Evolutionary conservation across 2,113 vertebrate species (phyloP).

Genomic region (Antechinus flavipes): DNA sequence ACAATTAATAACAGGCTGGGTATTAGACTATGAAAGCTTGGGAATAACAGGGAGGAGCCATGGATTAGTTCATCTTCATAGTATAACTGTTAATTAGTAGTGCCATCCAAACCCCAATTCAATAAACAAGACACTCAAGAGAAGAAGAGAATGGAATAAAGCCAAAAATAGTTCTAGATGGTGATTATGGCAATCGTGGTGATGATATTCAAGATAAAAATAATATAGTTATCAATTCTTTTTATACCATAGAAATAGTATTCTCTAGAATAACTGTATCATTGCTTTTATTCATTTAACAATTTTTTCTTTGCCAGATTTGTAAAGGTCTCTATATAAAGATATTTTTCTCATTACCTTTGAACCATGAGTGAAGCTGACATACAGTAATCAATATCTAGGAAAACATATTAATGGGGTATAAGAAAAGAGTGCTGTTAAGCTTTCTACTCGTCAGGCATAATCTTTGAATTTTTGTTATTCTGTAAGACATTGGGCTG

Average conservation of each 20-base stretch:
- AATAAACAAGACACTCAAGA: background rate
- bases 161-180: background rate
- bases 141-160: background rate
- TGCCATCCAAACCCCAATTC: background rate
- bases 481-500: background rate
- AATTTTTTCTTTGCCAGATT: background rate
- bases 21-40: conserved; percentile 56
- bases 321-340: background rate
- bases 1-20: conserved; percentile 54
- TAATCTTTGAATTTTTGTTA: background rate
- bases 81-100: background rate
- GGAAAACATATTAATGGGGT: background rate
- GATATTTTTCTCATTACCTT: background rate
- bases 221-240: conserved; percentile 9
- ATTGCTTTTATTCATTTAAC: background rate
- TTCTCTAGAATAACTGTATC: background rate
- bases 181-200: background rate
- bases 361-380: background rate
- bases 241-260: background rate
- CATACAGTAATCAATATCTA: background rate
- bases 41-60: background rate
- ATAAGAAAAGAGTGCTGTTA: background rate
- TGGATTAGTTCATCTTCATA: background rate
- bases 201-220: background rate
- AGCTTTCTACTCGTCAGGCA: background rate